Conservation (phyloP, 2,113 vertebrate genomes). For the Enhydra lutris region DNA sequence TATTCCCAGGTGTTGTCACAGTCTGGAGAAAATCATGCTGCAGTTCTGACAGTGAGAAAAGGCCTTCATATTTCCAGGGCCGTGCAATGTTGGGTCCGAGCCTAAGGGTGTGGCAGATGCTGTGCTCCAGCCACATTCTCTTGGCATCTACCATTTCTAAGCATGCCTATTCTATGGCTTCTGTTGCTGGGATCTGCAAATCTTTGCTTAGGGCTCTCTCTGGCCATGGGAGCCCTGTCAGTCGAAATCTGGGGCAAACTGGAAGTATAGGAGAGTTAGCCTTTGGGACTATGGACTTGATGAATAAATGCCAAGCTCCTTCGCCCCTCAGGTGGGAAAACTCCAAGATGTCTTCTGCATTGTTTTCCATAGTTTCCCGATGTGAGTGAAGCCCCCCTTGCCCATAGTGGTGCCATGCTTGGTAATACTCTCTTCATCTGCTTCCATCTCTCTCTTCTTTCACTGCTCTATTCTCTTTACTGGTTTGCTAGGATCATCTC, state of each 20-base stretch:
- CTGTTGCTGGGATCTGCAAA: background rate
- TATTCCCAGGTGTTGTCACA: background rate
- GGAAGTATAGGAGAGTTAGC: background rate
- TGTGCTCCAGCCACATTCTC: background rate
- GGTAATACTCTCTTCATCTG: background rate
- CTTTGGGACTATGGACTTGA: background rate
- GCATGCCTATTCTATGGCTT: background rate
- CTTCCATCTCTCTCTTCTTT: background rate
- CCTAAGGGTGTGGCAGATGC: background rate
- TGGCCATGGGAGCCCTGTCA: background rate
- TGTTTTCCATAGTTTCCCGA: background rate
- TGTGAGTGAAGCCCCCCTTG: background rate
- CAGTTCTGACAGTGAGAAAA: background rate
- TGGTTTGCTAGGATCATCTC: background rate
- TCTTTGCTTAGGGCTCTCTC: background rate
- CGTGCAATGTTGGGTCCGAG: background rate
- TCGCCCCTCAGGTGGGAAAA: background rate
- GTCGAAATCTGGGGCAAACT: background rate
- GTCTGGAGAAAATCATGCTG: background rate
- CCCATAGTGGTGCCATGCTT: background rate
- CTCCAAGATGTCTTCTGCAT: background rate
- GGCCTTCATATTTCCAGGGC: background rate
- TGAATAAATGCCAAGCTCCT: background rate
- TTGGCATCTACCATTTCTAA: background rate
- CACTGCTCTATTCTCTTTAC: background rate